phyloP scores from a whole-genome alignment of 2,797 vertebrate species.

The Pyrocephalus nanus region DNA sequence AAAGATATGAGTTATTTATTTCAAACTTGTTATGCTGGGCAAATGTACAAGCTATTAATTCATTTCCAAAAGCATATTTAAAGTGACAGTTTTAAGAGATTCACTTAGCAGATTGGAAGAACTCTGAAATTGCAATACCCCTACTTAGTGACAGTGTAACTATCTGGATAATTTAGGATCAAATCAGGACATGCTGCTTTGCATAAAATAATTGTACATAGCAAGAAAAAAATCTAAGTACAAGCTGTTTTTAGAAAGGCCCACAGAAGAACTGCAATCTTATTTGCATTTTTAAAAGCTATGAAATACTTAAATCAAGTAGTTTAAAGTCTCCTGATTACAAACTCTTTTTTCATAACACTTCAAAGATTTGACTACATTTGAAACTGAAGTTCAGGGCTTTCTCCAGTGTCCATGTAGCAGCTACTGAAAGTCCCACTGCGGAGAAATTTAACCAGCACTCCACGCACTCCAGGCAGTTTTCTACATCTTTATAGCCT shows the following conservation, averaged over 20 bases:
- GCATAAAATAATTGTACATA: background rate
- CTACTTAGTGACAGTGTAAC: background rate
- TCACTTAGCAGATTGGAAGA: background rate
- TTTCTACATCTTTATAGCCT: accelerated
- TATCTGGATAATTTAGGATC: background rate
- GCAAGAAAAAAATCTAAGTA: background rate
- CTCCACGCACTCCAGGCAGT: no score
- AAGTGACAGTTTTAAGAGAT: background rate
- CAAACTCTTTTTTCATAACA: background rate
- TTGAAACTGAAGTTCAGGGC: background rate
- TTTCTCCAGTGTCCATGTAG: accelerated
- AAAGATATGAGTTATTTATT: background rate
- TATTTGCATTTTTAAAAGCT: background rate
- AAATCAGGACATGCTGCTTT: background rate
- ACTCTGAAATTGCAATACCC: background rate
- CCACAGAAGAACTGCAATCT: background rate
- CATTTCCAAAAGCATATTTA: background rate
- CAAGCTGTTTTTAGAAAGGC: background rate
- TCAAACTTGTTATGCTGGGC: background rate
- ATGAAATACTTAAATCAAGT: background rate
- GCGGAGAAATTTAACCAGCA: background rate
- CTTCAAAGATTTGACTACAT: background rate
- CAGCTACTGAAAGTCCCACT: background rate
- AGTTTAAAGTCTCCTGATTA: background rate
- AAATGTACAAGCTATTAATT: background rate